Evolutionary conservation across 2,797 vertebrate species (phyloP).

Genomic region (Poecile montanus): DNA sequence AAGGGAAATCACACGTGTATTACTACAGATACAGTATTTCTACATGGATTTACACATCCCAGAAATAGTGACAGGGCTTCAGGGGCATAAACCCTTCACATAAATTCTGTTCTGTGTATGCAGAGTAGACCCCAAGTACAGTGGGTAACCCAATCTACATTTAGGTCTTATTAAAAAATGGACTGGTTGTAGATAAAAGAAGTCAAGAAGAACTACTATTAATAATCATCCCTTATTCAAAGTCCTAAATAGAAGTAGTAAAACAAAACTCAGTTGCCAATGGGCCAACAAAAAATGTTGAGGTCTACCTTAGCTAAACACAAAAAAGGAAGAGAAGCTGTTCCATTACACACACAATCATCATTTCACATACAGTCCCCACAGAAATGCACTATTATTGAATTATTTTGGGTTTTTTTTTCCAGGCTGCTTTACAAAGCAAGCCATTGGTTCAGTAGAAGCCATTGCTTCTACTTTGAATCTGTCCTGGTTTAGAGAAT

Average conservation of each 20-base stretch:
- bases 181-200: neutral
- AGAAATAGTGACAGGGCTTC: neutral
- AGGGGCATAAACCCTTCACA: neutral
- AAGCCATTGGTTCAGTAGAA: neutral
- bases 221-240: neutral
- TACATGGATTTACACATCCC: neutral
- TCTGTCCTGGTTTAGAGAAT: neutral
- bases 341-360: neutral
- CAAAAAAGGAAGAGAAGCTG: neutral
- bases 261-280: neutral
- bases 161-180: neutral
- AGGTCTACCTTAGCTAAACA: neutral
- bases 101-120: neutral
- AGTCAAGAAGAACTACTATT: neutral
- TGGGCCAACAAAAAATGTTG: neutral
- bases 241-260: neutral
- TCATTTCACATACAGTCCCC: neutral
- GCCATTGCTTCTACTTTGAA: neutral
- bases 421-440: neutral
- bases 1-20: neutral
- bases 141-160: neutral
- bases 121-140: neutral
- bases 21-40: neutral
- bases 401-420: neutral
- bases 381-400: neutral